phyloP scores from a whole-genome alignment of 2,113 vertebrate genomes.

The Athene cunicularia region DNA sequence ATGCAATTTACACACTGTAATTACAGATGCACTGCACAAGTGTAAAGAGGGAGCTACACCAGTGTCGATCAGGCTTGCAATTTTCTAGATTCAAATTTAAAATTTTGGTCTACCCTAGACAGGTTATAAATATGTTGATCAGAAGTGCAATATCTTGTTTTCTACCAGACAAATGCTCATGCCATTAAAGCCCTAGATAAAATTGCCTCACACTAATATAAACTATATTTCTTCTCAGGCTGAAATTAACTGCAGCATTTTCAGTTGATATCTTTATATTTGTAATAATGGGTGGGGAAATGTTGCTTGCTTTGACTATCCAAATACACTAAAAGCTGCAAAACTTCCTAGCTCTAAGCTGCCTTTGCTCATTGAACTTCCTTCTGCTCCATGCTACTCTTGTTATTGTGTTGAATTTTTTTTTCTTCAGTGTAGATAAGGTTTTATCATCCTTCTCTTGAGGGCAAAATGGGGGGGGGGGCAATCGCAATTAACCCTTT shows the following conservation, averaged over 20 bases:
- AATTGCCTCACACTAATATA: background rate
- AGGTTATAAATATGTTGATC: background rate
- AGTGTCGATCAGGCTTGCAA: background rate
- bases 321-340: background rate
- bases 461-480: background rate
- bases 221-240: background rate
- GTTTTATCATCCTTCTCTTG: background rate
- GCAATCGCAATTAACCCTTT: slow-evolving; percentile 14
- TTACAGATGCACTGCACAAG: background rate
- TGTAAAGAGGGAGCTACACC: background rate
- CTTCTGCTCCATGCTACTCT: background rate
- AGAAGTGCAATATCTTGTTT: background rate
- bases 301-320: background rate
- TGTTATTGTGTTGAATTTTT: background rate
- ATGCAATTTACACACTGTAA: background rate
- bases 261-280: background rate
- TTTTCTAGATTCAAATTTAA: background rate
- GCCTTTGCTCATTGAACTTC: background rate
- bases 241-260: background rate
- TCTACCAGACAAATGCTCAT: background rate
- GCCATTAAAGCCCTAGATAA: background rate
- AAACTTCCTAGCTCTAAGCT: background rate
- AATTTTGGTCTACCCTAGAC: background rate
- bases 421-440: background rate
- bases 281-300: background rate